Percentiles rank a stretch among this genome's conserved stretches.
phyloP scores from a whole-genome alignment of 2,797 vertebrate genomes.

The Sebastes iracundus region DNA sequence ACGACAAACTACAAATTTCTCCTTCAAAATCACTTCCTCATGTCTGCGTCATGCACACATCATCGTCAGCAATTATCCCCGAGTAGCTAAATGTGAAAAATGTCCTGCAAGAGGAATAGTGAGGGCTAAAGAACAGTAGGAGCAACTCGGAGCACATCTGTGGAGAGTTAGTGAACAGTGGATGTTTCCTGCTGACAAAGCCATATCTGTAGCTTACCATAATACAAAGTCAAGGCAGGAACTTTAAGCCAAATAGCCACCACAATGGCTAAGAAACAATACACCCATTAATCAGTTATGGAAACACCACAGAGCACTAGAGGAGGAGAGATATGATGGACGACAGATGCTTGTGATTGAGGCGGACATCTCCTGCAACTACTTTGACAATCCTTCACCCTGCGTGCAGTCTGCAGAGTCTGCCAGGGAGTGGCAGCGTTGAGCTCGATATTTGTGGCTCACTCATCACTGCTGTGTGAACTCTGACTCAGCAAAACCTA shows the following conservation, averaged over 20 bases:
- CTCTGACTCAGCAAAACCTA: conserved; percentile 79
- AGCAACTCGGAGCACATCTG: conserved; percentile 70
- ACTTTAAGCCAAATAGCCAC: conserved; percentile 37
- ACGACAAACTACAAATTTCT: conserved; percentile 7
- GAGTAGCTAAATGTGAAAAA: conserved; percentile 53
- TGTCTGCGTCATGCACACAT: conserved; percentile 21
- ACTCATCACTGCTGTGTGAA: conserved; percentile 59
- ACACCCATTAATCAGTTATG: conserved; percentile 55
- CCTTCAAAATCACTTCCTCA: conserved; percentile 26
- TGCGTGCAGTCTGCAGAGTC: conserved; percentile 21
- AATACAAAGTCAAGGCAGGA: conserved; percentile 54
- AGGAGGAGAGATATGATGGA: conserved; percentile 21
- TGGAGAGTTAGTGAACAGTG: conserved; percentile 67
- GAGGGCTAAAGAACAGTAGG: conserved; percentile 49
- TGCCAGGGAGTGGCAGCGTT: conserved; percentile 71
- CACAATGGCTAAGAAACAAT: conserved; percentile 51
- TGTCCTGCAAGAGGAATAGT: conserved; percentile 35
- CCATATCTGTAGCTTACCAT: conserved; percentile 57
- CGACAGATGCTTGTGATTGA: conserved; percentile 42
- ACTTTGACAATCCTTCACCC: conserved; percentile 6
- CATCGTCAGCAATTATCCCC: conserved; percentile 38
- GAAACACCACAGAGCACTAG: conserved; percentile 37
- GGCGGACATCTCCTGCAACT: conserved; percentile 39
- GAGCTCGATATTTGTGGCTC: conserved; percentile 44
- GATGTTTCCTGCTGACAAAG: conserved; percentile 73